Conservation (phyloP, 2,113 vertebrate genomes). For the Ginglymostoma cirratum region DNA sequence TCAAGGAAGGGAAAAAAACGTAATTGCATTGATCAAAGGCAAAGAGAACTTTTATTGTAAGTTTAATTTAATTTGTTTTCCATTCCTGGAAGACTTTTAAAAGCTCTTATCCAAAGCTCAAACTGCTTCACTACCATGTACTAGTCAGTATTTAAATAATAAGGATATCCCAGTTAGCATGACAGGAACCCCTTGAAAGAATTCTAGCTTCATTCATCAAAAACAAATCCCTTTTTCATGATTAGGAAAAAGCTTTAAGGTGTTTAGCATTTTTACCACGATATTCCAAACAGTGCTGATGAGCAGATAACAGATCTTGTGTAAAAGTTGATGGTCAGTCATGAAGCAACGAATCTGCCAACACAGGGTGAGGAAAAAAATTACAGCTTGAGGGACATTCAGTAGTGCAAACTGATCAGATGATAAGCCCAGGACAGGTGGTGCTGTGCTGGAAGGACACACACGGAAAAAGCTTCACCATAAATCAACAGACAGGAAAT, state of each 20-base stretch:
- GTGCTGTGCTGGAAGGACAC: background rate
- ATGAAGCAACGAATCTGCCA: background rate
- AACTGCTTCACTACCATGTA: background rate
- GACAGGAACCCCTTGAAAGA: background rate
- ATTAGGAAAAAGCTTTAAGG: background rate
- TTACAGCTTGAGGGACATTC: background rate
- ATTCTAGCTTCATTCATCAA: background rate
- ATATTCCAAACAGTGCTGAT: background rate
- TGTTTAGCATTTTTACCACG: background rate
- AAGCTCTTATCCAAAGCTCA: background rate
- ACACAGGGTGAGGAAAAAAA: background rate
- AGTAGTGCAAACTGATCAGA: background rate
- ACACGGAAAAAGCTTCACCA: background rate
- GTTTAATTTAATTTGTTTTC: background rate
- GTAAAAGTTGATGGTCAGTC: background rate
- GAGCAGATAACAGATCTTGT: too few relatives aligned
- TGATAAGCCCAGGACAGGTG: background rate
- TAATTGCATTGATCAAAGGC: background rate
- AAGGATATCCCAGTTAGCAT: background rate
- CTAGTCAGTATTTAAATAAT: background rate
- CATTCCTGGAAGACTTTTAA: background rate
- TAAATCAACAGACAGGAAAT: background rate
- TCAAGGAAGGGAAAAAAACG: background rate
- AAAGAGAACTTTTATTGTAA: background rate
- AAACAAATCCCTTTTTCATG: background rate